phyloP scores from a whole-genome alignment of 1,140 invertebrate species.

The Heterodera carotae region DNA sequence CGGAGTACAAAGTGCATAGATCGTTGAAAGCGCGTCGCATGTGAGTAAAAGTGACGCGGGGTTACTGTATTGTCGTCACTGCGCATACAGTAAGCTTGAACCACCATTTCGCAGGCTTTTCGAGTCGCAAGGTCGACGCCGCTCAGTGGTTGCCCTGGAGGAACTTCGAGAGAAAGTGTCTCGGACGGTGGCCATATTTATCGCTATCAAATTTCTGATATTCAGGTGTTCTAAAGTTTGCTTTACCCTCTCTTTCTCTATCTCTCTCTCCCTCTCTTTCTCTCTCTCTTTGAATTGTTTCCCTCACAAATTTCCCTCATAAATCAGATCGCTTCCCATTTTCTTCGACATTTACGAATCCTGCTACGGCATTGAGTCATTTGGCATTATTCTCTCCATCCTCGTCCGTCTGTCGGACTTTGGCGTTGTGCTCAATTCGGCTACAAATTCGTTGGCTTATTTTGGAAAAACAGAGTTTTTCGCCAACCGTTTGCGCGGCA shows the following conservation, averaged over 20 bases:
- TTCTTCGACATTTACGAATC: conserved; percentile 55
- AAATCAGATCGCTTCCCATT: conserved; percentile 48
- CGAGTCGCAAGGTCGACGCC: conserved; percentile 51
- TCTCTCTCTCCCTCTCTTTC: neutral
- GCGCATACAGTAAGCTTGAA: conserved; percentile 10
- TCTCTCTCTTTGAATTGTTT: too few relatives aligned
- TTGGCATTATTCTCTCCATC: conserved; percentile 46
- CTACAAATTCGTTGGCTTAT: conserved; percentile 57
- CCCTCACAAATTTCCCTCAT: too few relatives aligned
- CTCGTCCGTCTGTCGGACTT: conserved; percentile 54
- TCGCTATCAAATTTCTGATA: conserved; percentile 54
- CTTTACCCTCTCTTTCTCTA: neutral
- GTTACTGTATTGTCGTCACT: conserved; percentile 17
- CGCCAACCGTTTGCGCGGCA: conserved; percentile 33
- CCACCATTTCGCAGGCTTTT: too few relatives aligned
- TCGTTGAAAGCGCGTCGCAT: conserved; percentile 48
- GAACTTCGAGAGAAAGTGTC: conserved; percentile 52
- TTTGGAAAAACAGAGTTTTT: conserved; percentile 46
- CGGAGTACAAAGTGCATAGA: conserved; percentile 54
- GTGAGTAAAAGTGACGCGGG: conserved; percentile 29
- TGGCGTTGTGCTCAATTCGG: conserved; percentile 49
- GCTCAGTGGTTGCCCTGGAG: conserved; percentile 50
- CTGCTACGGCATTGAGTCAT: conserved; percentile 54
- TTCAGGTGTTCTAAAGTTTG: conserved; percentile 30
- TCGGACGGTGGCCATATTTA: conserved; percentile 52